A percentile compares a stretch with the other conserved stretches of the same genome.
phyloP scores from a whole-genome alignment of 1,140 invertebrate species.

The Mamestra configurata region DNA sequence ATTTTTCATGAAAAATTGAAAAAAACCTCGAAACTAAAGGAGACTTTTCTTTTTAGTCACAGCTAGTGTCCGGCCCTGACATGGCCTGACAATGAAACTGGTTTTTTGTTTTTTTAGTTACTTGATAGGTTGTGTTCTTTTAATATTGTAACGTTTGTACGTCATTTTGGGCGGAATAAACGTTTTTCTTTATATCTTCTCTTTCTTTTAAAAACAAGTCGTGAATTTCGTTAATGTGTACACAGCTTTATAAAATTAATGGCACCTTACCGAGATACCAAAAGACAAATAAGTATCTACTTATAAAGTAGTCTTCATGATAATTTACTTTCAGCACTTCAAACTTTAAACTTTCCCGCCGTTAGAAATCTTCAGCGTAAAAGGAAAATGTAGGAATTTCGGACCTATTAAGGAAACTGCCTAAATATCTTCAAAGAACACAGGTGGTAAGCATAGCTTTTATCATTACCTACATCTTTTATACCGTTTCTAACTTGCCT shows the following conservation, averaged over 20 bases:
- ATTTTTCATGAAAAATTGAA: too few relatives aligned
- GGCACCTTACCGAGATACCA: background rate
- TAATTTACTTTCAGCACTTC: background rate
- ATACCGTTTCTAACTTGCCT: background rate
- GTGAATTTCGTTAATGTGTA: background rate
- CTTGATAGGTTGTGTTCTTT: too few relatives aligned
- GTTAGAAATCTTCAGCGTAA: background rate
- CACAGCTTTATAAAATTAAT: background rate
- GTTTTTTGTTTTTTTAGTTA: too few relatives aligned
- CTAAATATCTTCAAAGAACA: constrained; percentile 16
- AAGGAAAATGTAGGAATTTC: constrained; percentile 9
- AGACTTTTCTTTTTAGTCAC: too few relatives aligned
- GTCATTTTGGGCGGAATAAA: too few relatives aligned
- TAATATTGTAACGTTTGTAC: too few relatives aligned
- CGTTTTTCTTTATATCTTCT: too few relatives aligned
- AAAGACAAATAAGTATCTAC: background rate
- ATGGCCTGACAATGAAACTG: too few relatives aligned
- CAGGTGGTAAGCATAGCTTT: constrained; percentile 33
- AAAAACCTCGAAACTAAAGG: too few relatives aligned
- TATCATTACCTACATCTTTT: constrained; percentile 32
- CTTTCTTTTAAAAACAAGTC: too few relatives aligned
- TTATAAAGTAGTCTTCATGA: background rate
- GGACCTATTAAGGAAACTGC: constrained; percentile 13
- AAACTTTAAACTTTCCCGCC: background rate
- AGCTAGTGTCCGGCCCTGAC: too few relatives aligned